These are phyloP conservation scores for Lordiphosa collinella DNA, from an alignment of 1,140 invertebrate genomes.

Conservation along the genomic window DNA sequence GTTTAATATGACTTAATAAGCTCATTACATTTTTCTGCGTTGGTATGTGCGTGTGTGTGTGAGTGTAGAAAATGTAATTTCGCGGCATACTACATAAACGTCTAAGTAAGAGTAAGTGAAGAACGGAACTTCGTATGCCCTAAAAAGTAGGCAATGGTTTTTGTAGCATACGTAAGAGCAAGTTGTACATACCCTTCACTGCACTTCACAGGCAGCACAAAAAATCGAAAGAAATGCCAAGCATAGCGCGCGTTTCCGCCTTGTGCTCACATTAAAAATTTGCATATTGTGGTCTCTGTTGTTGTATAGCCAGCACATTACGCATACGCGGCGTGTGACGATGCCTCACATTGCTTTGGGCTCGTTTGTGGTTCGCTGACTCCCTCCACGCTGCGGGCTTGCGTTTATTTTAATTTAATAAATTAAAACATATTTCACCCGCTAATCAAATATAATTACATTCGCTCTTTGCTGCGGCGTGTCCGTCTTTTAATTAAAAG, in stretches of 20 bases:
- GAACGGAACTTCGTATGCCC: slow-evolving; percentile 3
- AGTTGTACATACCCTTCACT: slow-evolving; percentile 14
- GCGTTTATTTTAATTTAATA: slow-evolving; percentile 66
- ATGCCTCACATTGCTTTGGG: slow-evolving; percentile 39
- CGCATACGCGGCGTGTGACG: slow-evolving; percentile 59
- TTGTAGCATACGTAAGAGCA: background rate
- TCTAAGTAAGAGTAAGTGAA: slow-evolving; percentile 22
- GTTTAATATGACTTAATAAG: slow-evolving; percentile 75
- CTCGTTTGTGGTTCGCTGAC: slow-evolving; percentile 32
- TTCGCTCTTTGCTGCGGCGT: slow-evolving; percentile 32
- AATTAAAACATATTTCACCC: slow-evolving; percentile 70
- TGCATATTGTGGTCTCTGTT: slow-evolving; percentile 70
- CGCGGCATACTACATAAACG: slow-evolving; percentile 21
- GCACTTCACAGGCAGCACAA: background rate
- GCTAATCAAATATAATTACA: slow-evolving; percentile 71
- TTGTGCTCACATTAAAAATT: slow-evolving; percentile 61
- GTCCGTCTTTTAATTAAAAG: slow-evolving; percentile 62
- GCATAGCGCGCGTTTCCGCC: slow-evolving; percentile 49
- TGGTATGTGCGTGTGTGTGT: slow-evolving; percentile 13
- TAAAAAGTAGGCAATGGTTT: background rate
- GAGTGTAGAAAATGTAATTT: slow-evolving; percentile 45
- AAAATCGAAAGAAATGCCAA: slow-evolving; percentile 29
- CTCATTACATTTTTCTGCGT: slow-evolving; percentile 43
- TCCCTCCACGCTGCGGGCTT: slow-evolving; percentile 17
- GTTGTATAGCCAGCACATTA: slow-evolving; percentile 36